phyloP scores from a whole-genome alignment of 1,140 invertebrate genomes.

The Babylonia areolata region DNA sequence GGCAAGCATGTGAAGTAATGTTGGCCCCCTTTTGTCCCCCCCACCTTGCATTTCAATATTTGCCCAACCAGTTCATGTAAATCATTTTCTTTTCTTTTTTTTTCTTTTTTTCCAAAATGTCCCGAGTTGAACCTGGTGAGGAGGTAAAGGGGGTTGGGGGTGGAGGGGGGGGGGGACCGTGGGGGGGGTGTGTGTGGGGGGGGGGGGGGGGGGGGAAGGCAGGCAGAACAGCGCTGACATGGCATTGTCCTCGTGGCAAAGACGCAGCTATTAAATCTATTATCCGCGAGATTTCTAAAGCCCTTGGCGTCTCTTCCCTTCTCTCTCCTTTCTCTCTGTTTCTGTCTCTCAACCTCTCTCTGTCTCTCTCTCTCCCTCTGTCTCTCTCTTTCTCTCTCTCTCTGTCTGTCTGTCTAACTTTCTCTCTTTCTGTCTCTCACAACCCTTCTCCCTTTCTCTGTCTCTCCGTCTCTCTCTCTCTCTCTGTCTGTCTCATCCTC shows the following conservation, averaged over 20 bases:
- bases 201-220: no score
- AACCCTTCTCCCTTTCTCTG: no score
- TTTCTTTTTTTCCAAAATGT: no score
- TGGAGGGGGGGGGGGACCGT: no score
- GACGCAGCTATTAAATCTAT: constrained; percentile 36
- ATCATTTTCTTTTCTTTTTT: no score
- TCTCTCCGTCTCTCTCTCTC: no score
- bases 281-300: background rate
- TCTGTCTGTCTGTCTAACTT: background rate
- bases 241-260: constrained; percentile 3
- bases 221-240: no score
- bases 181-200: no score
- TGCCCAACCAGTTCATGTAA: constrained; percentile 40
- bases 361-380: background rate
- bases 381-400: background rate
- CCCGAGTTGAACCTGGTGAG: constrained; percentile 35
- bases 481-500: no score
- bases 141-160: no score
- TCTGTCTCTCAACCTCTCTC: background rate
- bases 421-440: no score
- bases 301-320: background rate
- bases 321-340: background rate
- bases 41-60: constrained; percentile 38
- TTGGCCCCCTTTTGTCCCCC: constrained; percentile 1
- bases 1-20: background rate